Percentiles rank a stretch among this genome's conserved stretches.
These are phyloP conservation scores for Crocallis elinguaria DNA, from an alignment of 2,888 invertebrate genomes.

Conservation along the genomic window DNA sequence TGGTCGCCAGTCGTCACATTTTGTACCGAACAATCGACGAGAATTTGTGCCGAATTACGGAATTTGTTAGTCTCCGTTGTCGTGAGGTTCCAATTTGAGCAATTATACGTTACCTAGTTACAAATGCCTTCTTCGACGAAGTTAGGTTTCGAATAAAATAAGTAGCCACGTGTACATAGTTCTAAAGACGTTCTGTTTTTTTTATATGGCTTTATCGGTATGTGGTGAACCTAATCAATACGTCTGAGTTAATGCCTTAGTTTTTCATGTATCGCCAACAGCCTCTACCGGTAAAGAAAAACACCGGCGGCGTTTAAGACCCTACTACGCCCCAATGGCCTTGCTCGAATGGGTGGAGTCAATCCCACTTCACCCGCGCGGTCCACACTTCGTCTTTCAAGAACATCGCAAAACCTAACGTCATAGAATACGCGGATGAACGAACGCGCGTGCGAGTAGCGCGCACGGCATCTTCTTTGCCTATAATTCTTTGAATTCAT, in stretches of 20 bases:
- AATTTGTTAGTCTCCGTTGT: conserved; percentile 41
- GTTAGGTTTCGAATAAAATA: conserved; percentile 20
- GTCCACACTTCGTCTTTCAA: too few relatives aligned
- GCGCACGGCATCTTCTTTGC: too few relatives aligned
- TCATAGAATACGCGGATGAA: too few relatives aligned
- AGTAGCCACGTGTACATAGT: conserved; percentile 7
- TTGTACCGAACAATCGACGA: conserved; percentile 22
- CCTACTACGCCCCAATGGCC: too few relatives aligned
- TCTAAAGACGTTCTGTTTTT: conserved; percentile 12
- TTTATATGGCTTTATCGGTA: conserved; percentile 15
- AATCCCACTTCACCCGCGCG: too few relatives aligned
- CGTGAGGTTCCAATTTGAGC: conserved; percentile 58
- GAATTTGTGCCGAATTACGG: conserved; percentile 50
- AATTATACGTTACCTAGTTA: conserved; percentile 42
- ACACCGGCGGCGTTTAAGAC: too few relatives aligned
- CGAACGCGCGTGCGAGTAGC: too few relatives aligned
- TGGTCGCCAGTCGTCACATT: conserved; percentile 4
- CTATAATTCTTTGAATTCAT: too few relatives aligned
- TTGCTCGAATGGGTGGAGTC: too few relatives aligned
- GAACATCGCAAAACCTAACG: too few relatives aligned
- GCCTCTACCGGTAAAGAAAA: too few relatives aligned
- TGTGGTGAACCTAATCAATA: conserved; percentile 1
- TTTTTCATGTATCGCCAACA: background rate
- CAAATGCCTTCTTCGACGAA: conserved; percentile 22
- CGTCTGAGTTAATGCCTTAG: conserved; percentile 6